A percentile compares a stretch with the other conserved stretches of the same genome.
Conservation (phyloP, 2,113 vertebrate genomes). For the Merops nubicus region DNA sequence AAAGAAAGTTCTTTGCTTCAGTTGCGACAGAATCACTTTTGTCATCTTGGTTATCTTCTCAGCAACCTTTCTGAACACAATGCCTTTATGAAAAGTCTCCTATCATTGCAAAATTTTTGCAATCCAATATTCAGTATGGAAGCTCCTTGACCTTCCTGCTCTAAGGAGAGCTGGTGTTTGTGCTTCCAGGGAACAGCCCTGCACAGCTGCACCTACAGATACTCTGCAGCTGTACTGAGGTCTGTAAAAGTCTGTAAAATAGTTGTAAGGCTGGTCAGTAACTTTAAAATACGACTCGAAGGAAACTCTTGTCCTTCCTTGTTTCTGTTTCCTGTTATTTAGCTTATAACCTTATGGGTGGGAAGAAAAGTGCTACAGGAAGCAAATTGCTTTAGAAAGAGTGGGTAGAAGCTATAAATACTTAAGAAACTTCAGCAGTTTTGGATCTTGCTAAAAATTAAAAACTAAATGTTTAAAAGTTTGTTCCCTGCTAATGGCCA, state of each 20-base stretch:
- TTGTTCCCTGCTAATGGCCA: conserved; percentile 36
- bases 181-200: neutral
- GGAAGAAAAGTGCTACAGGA: neutral
- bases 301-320: neutral
- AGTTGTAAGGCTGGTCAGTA: neutral
- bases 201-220: neutral
- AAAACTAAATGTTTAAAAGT: conserved; percentile 16
- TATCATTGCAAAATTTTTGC: too few species aligned
- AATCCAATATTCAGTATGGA: neutral
- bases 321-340: neutral
- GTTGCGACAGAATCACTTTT: neutral
- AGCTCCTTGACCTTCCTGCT: neutral
- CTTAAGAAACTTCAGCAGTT: neutral
- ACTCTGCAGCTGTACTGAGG: neutral
- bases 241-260: neutral
- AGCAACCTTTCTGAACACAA: neutral
- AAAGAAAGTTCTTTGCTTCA: neutral
- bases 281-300: neutral
- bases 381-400: neutral
- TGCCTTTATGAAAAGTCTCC: neutral
- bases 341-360: neutral
- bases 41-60: neutral
- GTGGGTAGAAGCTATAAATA: neutral
- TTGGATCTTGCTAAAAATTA: neutral
- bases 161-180: neutral